Conservation (phyloP, 2,113 vertebrate species). For the Marmota flaviventris region DNA sequence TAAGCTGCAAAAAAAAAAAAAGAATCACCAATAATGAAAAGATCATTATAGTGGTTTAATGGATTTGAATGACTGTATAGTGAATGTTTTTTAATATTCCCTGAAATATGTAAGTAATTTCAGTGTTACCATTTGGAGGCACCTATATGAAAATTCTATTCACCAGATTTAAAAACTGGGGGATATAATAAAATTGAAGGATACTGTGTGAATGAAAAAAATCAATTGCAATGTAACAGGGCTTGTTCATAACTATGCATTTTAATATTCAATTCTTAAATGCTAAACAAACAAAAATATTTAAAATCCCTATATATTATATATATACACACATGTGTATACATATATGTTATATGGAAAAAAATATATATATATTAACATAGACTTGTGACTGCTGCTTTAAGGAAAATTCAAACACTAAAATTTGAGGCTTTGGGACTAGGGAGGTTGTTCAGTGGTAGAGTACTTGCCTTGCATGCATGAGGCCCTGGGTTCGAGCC, state of each 20-base stretch:
- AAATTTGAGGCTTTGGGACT: neutral
- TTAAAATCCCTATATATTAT: too few species aligned
- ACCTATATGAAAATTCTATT: neutral
- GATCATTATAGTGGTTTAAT: neutral
- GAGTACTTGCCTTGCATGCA: too few species aligned
- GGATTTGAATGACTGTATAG: neutral
- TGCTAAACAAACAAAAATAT: neutral
- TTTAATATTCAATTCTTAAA: conserved; percentile 11
- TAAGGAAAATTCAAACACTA: conserved; percentile 53
- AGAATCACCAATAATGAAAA: neutral
- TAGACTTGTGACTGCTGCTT: neutral
- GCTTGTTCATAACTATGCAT: neutral
- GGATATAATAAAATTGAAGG: neutral
- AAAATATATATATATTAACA: too few species aligned
- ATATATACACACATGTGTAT: too few species aligned
- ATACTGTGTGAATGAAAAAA: neutral
- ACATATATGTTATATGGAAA: too few species aligned
- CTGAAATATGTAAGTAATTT: neutral
- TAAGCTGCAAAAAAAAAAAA: too few species aligned
- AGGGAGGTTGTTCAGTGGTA: too few species aligned
- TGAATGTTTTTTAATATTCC: conserved; percentile 8
- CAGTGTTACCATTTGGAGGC: neutral
- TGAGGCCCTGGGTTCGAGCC: too few species aligned
- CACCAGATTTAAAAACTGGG: neutral
- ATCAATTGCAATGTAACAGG: conserved; percentile 18